A percentile compares a stretch with the other conserved stretches of the same genome.
phyloP scores from a whole-genome alignment of 2,797 vertebrate genomes.

The Hoplostethus atlanticus region DNA sequence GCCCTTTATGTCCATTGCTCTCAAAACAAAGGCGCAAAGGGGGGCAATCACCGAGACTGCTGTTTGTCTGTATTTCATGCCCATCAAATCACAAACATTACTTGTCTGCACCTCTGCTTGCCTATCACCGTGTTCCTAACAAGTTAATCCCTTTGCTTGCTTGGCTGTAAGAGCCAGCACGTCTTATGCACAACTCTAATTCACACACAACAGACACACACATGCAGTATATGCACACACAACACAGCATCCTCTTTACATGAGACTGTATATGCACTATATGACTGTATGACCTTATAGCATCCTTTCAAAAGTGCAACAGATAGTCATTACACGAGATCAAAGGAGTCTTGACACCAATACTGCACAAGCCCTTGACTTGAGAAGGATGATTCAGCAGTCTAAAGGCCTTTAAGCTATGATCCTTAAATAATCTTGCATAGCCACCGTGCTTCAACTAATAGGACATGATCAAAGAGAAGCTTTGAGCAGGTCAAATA shows the following conservation, averaged over 20 bases:
- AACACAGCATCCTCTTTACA: constrained; percentile 7
- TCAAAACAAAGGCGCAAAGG: constrained; percentile 46
- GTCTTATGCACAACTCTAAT: constrained; percentile 5
- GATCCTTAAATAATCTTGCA: constrained; percentile 36
- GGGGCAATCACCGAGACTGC: constrained; percentile 32
- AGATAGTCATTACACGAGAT: constrained; percentile 11
- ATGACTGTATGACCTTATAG: not conserved
- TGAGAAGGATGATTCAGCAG: constrained; percentile 32
- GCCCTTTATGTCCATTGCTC: constrained; percentile 69
- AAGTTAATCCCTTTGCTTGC: constrained; percentile 40
- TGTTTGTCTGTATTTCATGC: constrained; percentile 53
- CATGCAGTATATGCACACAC: not conserved
- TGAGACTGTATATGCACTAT: not conserved
- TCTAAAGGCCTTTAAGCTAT: constrained; percentile 17
- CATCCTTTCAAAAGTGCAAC: constrained; percentile 3
- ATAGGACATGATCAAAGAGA: constrained; percentile 53
- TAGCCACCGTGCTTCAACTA: constrained; percentile 23
- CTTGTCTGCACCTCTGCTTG: constrained; percentile 37
- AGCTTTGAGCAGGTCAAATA: constrained; percentile 25
- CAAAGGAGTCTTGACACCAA: constrained; percentile 28
- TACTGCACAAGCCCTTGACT: constrained; percentile 26
- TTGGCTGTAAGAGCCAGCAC: constrained; percentile 32
- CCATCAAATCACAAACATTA: constrained; percentile 53
- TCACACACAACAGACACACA: constrained; percentile 13
- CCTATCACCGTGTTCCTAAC: constrained; percentile 36